A percentile compares a stretch with the other conserved stretches of the same genome.
Conservation (phyloP, 2,888 invertebrate genomes). For the Dryadula phaetusa region DNA sequence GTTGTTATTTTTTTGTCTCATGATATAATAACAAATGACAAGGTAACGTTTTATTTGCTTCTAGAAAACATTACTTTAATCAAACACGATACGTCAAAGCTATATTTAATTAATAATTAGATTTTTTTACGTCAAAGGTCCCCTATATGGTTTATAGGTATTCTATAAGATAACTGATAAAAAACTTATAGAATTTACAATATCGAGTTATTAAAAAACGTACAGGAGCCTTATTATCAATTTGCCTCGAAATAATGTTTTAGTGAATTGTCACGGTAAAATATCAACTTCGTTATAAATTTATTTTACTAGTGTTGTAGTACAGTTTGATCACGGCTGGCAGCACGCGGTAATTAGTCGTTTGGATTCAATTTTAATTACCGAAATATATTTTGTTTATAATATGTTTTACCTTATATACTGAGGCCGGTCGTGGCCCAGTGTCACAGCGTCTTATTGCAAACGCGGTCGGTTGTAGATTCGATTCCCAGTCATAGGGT, state of each 20-base stretch:
- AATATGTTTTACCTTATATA: background rate
- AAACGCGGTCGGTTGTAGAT: too few species aligned
- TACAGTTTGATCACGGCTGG: background rate
- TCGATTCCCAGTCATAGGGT: too few species aligned
- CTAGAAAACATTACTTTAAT: background rate
- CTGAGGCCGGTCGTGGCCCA: too few species aligned
- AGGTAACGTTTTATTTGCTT: background rate
- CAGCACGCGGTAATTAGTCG: background rate
- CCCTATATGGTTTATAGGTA: too few species aligned
- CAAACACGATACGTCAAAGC: background rate
- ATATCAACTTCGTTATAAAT: background rate
- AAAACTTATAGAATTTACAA: too few species aligned
- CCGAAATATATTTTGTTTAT: background rate
- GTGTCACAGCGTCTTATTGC: too few species aligned
- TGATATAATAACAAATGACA: background rate
- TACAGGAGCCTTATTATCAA: too few species aligned
- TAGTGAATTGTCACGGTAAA: background rate
- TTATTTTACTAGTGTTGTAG: background rate
- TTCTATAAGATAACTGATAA: too few species aligned
- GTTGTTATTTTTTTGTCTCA: background rate
- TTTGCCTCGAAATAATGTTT: too few species aligned
- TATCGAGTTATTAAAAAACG: too few species aligned
- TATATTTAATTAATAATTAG: constrained; percentile 4
- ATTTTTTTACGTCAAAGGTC: too few species aligned
- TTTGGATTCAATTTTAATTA: background rate